phyloP scores from a whole-genome alignment of 1,140 invertebrate genomes.

The Cephus cinctus region DNA sequence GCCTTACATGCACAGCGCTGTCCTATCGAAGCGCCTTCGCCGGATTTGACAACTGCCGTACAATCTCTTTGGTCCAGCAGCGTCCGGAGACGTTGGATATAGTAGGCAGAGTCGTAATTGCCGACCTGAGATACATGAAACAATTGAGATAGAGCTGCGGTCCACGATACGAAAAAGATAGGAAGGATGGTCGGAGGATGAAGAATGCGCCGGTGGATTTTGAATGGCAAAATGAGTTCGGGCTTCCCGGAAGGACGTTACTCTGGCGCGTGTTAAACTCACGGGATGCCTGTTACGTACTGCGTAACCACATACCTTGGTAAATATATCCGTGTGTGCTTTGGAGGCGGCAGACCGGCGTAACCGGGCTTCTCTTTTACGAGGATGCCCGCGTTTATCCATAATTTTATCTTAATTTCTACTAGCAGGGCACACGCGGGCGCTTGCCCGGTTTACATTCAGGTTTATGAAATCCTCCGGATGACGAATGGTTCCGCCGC shows the following conservation, averaged over 20 bases:
- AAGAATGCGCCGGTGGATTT: too few relatives aligned
- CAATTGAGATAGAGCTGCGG: too few relatives aligned
- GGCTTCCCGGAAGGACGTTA: conserved; percentile 20
- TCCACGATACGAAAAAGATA: too few relatives aligned
- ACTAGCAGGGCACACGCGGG: background rate
- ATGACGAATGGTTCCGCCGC: conserved; percentile 39
- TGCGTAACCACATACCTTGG: conserved; percentile 16
- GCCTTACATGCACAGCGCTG: too few relatives aligned
- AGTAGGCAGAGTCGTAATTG: too few relatives aligned
- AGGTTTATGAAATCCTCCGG: conserved; percentile 37
- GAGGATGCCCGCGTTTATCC: conserved; percentile 41
- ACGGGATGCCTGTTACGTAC: too few relatives aligned
- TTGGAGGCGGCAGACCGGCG: background rate
- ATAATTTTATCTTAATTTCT: conserved; percentile 50
- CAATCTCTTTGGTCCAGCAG: conserved; percentile 11
- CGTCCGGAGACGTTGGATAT: too few relatives aligned
- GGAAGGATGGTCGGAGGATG: too few relatives aligned
- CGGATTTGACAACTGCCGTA: too few relatives aligned
- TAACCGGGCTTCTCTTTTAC: conserved; percentile 20
- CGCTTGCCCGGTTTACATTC: conserved; percentile 20
- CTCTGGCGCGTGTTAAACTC: conserved; percentile 19
- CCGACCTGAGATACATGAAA: too few relatives aligned
- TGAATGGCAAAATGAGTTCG: too few relatives aligned
- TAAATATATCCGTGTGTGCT: background rate
- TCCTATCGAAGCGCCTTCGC: too few relatives aligned